These are phyloP conservation scores for Blastomussa wellsi DNA, from an alignment of 92 coral and sea anemone genomes.

Conservation along the genomic window DNA sequence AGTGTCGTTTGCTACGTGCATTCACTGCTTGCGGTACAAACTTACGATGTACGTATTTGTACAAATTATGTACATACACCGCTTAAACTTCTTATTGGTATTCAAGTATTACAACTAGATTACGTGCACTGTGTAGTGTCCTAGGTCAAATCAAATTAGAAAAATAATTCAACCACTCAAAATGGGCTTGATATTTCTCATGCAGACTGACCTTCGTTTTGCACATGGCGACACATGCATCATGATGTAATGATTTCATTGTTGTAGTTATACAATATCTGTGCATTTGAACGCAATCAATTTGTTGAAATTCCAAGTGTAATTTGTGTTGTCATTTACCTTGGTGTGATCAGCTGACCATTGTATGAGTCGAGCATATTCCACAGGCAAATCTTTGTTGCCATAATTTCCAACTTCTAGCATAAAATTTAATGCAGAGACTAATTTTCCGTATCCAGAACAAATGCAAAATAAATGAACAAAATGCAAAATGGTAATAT, in stretches of 20 bases:
- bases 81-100: neutral
- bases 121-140: neutral
- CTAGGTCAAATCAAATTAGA: neutral
- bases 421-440: too few relatives aligned
- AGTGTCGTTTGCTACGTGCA: slow-evolving; percentile 33
- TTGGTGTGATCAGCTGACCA: neutral
- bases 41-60: slow-evolving; percentile 14
- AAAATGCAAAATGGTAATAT: neutral
- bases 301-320: neutral
- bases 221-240: too few relatives aligned
- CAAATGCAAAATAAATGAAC: neutral
- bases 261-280: neutral
- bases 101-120: neutral
- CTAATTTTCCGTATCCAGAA: neutral
- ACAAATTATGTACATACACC: neutral
- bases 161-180: neutral
- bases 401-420: neutral
- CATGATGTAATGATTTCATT: neutral
- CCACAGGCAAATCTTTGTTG: neutral
- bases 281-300: neutral
- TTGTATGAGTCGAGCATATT: neutral
- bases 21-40: slow-evolving; percentile 38
- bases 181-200: neutral
- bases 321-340: neutral
- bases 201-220: neutral